Evolutionary conservation across 2,888 invertebrate species (phyloP).

Genomic region (Cerastis leucographa): DNA sequence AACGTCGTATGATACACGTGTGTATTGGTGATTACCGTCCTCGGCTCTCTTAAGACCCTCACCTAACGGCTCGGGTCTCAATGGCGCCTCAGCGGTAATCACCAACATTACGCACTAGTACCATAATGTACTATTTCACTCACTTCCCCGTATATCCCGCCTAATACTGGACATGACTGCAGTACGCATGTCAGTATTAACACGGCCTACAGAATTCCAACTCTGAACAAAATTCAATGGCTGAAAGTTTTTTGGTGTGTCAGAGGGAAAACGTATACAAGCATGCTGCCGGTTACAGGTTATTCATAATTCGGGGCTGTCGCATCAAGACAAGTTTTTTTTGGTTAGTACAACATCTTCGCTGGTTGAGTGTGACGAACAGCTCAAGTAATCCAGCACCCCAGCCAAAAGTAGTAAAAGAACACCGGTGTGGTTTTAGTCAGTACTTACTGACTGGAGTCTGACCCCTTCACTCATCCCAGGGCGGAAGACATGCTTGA

Average conservation of each 20-base stretch:
- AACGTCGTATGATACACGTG: no score
- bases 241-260: background rate
- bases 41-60: no score
- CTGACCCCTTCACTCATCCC: background rate
- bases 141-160: constrained; percentile 20
- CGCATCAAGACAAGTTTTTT: background rate
- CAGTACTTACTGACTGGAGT: background rate
- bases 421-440: background rate
- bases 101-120: no score
- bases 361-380: rapidly evolving
- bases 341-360: background rate
- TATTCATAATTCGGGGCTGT: background rate
- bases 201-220: background rate
- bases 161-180: constrained; percentile 28
- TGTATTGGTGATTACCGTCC: no score
- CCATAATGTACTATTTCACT: no score
- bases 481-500: background rate
- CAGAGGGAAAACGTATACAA: background rate
- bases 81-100: no score
- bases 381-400: background rate
- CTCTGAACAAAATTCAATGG: background rate
- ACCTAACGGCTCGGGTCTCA: no score
- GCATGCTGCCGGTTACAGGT: background rate
- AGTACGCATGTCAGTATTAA: background rate
- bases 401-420: background rate